Percentiles rank a stretch among this genome's conserved stretches.
Evolutionary conservation across 2,797 vertebrate species (phyloP).

Genomic region (Paedocypris micromegethes): DNA sequence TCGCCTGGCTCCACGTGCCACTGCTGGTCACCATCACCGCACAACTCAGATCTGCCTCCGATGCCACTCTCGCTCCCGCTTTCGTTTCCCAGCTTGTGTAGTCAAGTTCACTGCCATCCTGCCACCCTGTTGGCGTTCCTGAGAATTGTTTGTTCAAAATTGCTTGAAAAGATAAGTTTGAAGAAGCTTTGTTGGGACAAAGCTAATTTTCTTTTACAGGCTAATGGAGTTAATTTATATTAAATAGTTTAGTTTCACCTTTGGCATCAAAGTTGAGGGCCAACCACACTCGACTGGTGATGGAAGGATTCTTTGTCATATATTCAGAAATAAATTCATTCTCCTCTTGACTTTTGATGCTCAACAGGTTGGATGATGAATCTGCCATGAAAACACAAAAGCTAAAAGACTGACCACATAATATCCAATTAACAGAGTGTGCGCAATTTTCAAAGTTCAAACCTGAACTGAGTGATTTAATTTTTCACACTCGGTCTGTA

Average conservation of each 20-base stretch:
- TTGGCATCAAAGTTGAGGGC: constrained; percentile 60
- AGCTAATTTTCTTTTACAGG: too few relatives aligned
- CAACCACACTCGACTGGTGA: constrained; percentile 87
- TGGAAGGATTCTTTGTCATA: constrained; percentile 72
- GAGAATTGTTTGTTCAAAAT: too few relatives aligned
- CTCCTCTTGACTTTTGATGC: constrained; percentile 79
- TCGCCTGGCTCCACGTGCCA: constrained; percentile 75
- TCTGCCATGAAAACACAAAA: constrained; percentile 58
- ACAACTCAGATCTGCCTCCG: constrained; percentile 56
- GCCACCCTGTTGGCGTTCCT: constrained; percentile 63
- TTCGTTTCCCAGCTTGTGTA: constrained; percentile 76
- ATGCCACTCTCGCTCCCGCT: not conserved
- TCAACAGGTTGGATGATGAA: constrained; percentile 74
- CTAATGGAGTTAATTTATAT: too few relatives aligned
- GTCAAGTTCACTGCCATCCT: constrained; percentile 74
- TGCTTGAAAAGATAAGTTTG: too few relatives aligned
- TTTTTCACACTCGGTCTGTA: too few relatives aligned
- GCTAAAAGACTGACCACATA: not conserved
- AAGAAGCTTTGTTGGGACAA: too few relatives aligned
- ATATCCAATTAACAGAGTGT: not conserved
- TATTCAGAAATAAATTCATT: constrained; percentile 82
- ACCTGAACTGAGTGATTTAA: too few relatives aligned
- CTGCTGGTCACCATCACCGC: constrained; percentile 71
- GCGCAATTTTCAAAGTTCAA: not conserved
- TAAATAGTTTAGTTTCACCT: constrained; percentile 58